Evolutionary conservation across 2,797 vertebrate genomes (phyloP), one percentile per base, ranked within the genome.

Genomic region (Poeciliopsis gracilis): DNA sequence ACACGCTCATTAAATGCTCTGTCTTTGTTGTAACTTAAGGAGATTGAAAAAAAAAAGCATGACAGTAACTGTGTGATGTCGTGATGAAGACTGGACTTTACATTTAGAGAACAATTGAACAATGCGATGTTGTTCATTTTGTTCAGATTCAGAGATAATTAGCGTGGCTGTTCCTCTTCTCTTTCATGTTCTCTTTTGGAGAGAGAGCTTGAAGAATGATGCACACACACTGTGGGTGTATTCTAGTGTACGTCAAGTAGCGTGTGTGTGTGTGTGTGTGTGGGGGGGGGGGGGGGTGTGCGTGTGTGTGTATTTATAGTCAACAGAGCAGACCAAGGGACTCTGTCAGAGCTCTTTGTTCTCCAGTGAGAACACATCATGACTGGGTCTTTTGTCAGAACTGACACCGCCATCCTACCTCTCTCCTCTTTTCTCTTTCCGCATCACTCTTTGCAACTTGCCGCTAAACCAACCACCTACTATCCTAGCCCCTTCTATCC

Each of bases 311-410:
- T 82, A 86, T 93, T 92, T 89, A 87, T 86, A 91, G 90, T 89
- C 86, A 87, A 87, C 86, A 88, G 85, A 91, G 85, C 78, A 82
- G 81, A 91, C 77, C 77, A 77, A 71, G 83, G 76, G 84, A 93
- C 87, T 88, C 90, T 91, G 90, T 92, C 89, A 85, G 87, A 77
- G 87, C 67, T 87, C 91, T 94, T 93, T 94, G 92, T 94, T 93
- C 90, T 87, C 77, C 51, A 72, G 66, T 1, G 28, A 86, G 89
- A 91, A 90, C 90, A 82, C 85, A 86, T 93, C 86, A 89, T 88
- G 88, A 84, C 91, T 86, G 89, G 83, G 85, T 81, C 89, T 92
- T 93, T 92, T 91, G 91, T 93, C 86, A 92, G 84, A 85, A 71
- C 81, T 90, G 86, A 93, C 88, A 93, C 82, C 86, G 84, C 88